phyloP scores from a whole-genome alignment of 2,888 invertebrate species.

The Callimorpha dominula region DNA sequence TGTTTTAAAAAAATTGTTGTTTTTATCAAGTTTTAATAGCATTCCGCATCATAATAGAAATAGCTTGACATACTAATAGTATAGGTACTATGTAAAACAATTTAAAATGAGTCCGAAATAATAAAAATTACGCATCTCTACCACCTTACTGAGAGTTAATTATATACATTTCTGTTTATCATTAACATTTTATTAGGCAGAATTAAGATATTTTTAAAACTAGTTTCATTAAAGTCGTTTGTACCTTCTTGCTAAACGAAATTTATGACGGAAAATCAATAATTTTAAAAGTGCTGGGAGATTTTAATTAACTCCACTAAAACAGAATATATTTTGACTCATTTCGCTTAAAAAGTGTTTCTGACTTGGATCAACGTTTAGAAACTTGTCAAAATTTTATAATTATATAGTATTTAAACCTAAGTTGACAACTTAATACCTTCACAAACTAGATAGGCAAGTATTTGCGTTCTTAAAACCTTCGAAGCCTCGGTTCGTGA shows the following conservation, averaged over 20 bases:
- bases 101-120: background rate
- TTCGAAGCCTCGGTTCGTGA: background rate
- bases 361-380: background rate
- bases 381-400: background rate
- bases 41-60: background rate
- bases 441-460: background rate
- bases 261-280: background rate
- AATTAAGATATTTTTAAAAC: background rate
- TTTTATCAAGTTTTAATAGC: background rate
- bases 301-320: background rate
- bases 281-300: background rate
- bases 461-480: background rate
- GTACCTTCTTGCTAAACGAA: background rate
- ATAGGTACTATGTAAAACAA: background rate
- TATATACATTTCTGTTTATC: background rate
- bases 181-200: background rate
- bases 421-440: background rate
- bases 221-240: background rate
- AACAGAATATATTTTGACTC: background rate
- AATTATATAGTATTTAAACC: background rate
- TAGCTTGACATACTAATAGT: background rate
- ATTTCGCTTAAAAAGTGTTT: background rate
- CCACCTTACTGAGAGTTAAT: background rate
- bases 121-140: background rate
- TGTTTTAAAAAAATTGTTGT: background rate